Evolutionary conservation across 2,797 vertebrate species (phyloP).

Genomic region (Myripristis jacobus): DNA sequence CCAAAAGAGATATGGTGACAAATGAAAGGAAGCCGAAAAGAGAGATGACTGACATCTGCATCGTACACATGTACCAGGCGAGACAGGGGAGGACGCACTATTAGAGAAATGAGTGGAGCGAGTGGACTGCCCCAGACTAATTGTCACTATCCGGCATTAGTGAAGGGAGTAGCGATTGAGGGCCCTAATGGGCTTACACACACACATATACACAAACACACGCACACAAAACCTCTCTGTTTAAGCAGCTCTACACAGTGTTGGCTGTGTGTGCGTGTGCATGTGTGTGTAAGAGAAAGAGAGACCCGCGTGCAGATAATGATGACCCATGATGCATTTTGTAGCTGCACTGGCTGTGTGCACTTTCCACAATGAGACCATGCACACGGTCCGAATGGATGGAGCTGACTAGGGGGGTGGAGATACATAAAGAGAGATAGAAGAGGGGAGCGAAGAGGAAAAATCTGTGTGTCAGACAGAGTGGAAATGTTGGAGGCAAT

Average conservation of each 20-base stretch:
- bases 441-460: background rate
- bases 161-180: conserved; percentile 49
- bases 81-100: conserved; percentile 16
- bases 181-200: conserved; percentile 75
- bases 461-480: conserved; percentile 54
- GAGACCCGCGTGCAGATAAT: conserved; percentile 66
- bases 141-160: conserved; percentile 52
- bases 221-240: conserved; percentile 23
- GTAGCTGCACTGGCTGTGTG: conserved; percentile 33
- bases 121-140: conserved; percentile 49
- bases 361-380: conserved; percentile 42
- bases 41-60: conserved; percentile 14
- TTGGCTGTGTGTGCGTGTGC: conserved; percentile 20
- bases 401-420: conserved; percentile 44
- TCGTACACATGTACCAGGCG: conserved; percentile 21
- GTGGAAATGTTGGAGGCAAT: conserved; percentile 7
- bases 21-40: conserved; percentile 15
- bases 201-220: conserved; percentile 25
- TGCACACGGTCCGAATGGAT: conserved; percentile 3
- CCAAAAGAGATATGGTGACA: conserved; percentile 8
- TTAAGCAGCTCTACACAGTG: conserved; percentile 21
- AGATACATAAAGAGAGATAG: conserved; percentile 2
- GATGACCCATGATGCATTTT: conserved; percentile 75
- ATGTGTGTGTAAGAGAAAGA: conserved; percentile 23
- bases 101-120: conserved; percentile 16